Evolutionary conservation across 2,888 invertebrate genomes (phyloP).

Genomic region (Globia sparganii): DNA sequence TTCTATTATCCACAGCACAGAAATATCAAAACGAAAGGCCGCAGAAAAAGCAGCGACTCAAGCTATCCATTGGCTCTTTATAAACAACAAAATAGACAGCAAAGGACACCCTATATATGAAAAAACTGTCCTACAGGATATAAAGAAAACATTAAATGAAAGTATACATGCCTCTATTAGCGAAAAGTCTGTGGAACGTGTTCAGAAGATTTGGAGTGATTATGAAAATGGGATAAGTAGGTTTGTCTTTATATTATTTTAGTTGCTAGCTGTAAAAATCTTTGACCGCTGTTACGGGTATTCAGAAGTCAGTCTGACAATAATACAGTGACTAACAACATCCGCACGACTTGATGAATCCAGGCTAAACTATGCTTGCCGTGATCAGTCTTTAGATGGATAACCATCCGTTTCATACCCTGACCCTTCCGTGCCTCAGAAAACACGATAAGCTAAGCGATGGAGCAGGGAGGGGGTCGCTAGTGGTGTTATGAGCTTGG

Average conservation of each 20-base stretch:
- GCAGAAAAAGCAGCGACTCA: conserved; percentile 88
- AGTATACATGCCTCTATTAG: conserved; percentile 78
- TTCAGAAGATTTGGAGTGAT: conserved; percentile 84
- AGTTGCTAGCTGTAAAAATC: neutral
- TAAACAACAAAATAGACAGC: conserved; percentile 83
- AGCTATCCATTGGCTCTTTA: conserved; percentile 89
- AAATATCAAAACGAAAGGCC: conserved; percentile 89
- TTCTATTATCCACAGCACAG: conserved; percentile 76
- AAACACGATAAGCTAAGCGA: too few relatives aligned
- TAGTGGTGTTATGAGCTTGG: neutral
- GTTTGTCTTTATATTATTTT: conserved; percentile 67
- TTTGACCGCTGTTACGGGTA: neutral
- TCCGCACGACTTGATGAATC: too few relatives aligned
- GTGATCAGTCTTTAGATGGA: too few relatives aligned
- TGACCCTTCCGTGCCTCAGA: too few relatives aligned
- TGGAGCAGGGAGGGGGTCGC: neutral
- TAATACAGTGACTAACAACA: too few relatives aligned
- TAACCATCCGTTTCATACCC: too few relatives aligned
- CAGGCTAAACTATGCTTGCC: too few relatives aligned
- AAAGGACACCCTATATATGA: conserved; percentile 88
- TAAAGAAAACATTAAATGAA: conserved; percentile 77
- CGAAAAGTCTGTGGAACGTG: conserved; percentile 76
- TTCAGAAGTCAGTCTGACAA: neutral
- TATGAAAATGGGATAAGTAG: conserved; percentile 86
- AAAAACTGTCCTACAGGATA: conserved; percentile 76